These are phyloP conservation scores for Psephotus haematonotus DNA, from an alignment of 2,113 vertebrate species.

Conservation along the genomic window DNA sequence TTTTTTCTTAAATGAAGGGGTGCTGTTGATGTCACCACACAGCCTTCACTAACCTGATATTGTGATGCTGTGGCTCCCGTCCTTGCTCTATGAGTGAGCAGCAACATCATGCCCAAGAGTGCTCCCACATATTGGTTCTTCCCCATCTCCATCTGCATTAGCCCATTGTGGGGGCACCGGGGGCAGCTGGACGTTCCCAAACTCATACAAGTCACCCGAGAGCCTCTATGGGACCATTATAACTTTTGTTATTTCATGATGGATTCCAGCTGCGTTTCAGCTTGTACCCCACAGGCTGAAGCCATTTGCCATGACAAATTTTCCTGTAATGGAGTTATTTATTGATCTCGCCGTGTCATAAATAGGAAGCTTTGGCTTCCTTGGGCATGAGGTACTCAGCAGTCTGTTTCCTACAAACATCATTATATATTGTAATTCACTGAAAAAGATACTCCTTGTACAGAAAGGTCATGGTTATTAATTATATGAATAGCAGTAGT, in stretches of 20 bases:
- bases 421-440: not conserved
- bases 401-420: not conserved
- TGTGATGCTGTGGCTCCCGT: rapidly evolving
- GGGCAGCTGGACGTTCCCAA: not conserved
- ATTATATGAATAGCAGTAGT: not conserved
- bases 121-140: rapidly evolving
- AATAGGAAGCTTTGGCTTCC: slow-evolving; percentile 6
- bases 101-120: rapidly evolving
- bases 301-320: not conserved
- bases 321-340: not conserved
- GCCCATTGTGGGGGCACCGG: not conserved
- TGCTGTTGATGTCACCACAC: not conserved
- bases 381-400: not conserved
- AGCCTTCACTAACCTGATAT: not conserved
- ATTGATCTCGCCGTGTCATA: not conserved
- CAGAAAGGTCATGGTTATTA: not conserved
- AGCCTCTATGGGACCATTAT: not conserved
- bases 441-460: not conserved
- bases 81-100: rapidly evolving
- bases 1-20: not conserved
- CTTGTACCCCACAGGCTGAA: not conserved
- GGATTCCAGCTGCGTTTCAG: not conserved
- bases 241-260: not conserved
- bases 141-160: not conserved
- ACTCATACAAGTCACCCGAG: not conserved